Conservation (phyloP, 1,140 invertebrate genomes). For the Aphaenogaster rudis region DNA sequence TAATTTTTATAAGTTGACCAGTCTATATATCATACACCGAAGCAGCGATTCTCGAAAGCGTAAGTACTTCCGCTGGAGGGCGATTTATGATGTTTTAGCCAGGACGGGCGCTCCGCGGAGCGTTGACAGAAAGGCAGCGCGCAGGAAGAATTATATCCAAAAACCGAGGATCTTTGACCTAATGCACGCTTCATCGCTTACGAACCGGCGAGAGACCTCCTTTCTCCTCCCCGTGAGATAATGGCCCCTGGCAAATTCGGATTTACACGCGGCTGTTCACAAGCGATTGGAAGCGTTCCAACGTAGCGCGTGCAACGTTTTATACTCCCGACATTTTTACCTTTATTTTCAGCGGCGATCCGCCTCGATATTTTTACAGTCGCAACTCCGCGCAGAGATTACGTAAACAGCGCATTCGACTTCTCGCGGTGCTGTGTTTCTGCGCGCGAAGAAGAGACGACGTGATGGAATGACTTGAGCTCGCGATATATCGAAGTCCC, state of each 20-base stretch:
- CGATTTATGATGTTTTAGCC: conserved; percentile 57
- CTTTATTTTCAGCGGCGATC: conserved; percentile 54
- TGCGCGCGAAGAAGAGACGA: background rate
- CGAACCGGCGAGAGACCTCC: conserved; percentile 42
- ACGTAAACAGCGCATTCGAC: conserved; percentile 33
- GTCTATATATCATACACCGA: conserved; percentile 35
- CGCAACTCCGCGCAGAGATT: conserved; percentile 41
- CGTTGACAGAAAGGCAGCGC: conserved; percentile 49
- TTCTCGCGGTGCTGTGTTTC: conserved; percentile 18
- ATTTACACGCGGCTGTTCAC: conserved; percentile 59
- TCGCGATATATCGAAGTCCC: background rate
- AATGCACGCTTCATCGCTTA: conserved; percentile 58
- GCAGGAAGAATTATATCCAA: conserved; percentile 51
- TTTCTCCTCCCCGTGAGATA: conserved; percentile 34
- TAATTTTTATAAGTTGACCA: background rate
- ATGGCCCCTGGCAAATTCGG: conserved; percentile 62
- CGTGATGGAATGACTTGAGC: conserved; percentile 17
- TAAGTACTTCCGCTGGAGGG: conserved; percentile 44
- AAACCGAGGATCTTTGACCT: conserved; percentile 54
- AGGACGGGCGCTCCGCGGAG: conserved; percentile 21
- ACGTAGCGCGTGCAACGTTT: conserved; percentile 51
- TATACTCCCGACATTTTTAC: conserved; percentile 50
- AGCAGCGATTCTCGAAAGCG: conserved; percentile 32
- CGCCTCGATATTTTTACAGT: conserved; percentile 45
- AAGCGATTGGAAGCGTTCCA: conserved; percentile 59